Base-by-base conservation (phyloP, 2,113 vertebrate genomes). In the Dipodomys spectabilis region DNA sequence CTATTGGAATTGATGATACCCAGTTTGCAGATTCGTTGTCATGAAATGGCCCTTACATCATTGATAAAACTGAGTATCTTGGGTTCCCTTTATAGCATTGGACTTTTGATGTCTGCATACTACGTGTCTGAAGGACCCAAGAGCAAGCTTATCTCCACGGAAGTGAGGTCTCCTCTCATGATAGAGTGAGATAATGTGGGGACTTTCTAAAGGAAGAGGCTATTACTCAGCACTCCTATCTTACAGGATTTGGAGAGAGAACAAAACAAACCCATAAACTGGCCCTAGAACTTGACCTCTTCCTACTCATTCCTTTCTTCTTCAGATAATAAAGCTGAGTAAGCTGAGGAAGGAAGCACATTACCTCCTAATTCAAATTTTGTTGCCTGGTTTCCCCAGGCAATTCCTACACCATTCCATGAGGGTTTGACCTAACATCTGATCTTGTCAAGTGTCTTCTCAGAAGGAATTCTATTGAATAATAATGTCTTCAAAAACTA, bases 51-150 rank as follows among this genome's bases (percentile, higher is more conserved):
- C 16, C 32, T 74, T 23, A 11, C 39, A 4, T 60, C 60, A 7
- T 12, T 53, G 30, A 35, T 71, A 27, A 72, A 27, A 3, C 62
- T 39, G 3, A 80, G 16, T 68, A 13, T 15, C n/a, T 22, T 0
- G 6, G 3, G 6, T 5, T 91, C 28, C 0, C 0, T 67, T 65
- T n/a, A 25, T 3, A 79, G 5, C 0, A 0, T 30, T 49, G 8
- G 20, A 15, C 57, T 80, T 69, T 72, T 60, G 30, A n/a, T 23
- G 53, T 53, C 49, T 39, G 0, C 53, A 57, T 18, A 57, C 49
- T 57, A 16, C 18, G 53, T 57, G 53, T 57, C 53, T 57, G 53
- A 16, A 57, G 15, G 53, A 57, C 53, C 53, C 62, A 64, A 7
- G 62, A 64, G 60, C 60, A 20, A 16, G 53, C 25, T 16, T 49